Conservation (phyloP, 2,888 invertebrate genomes). For the Sinodicranocentrus sp. region DNA sequence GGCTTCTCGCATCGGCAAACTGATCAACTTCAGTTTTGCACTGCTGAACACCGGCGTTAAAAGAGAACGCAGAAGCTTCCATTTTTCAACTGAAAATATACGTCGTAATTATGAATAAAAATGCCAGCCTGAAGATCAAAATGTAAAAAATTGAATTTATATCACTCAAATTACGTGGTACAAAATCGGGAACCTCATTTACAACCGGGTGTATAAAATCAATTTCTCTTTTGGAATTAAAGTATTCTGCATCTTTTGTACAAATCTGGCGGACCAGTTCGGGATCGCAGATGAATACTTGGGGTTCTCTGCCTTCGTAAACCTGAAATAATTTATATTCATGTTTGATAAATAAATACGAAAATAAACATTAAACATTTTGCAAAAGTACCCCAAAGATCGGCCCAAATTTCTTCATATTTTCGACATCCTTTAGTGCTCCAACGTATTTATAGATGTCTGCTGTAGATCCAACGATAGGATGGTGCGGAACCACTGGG, state of each 20-base stretch:
- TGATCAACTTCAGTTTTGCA: constrained; percentile 67
- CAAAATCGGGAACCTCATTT: constrained; percentile 71
- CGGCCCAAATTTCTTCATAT: constrained; percentile 69
- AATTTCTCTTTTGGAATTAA: constrained; percentile 51
- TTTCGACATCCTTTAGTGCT: constrained; percentile 66
- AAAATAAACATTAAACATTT: no score
- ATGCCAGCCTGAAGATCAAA: not conserved
- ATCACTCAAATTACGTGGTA: constrained; percentile 24
- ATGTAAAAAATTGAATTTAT: not conserved
- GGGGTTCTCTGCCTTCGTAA: constrained; percentile 69
- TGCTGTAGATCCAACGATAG: constrained; percentile 67
- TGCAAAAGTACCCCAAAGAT: constrained; percentile 73
- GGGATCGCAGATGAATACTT: constrained; percentile 62
- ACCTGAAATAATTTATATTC: no score
- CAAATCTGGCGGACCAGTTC: constrained; percentile 65
- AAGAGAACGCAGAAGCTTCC: constrained; percentile 60
- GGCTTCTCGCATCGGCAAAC: constrained; percentile 52
- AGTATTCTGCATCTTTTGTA: constrained; percentile 69
- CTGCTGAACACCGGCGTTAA: constrained; percentile 57
- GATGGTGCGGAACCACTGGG: constrained; percentile 67
- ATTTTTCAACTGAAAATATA: constrained; percentile 70
- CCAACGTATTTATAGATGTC: constrained; percentile 53
- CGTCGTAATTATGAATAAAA: no score
- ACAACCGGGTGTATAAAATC: constrained; percentile 66
- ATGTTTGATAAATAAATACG: no score